Evolutionary conservation across 2,797 vertebrate genomes (phyloP), one percentile per base, ranked within the genome.

Genomic region (Hozukius guyotensis): DNA sequence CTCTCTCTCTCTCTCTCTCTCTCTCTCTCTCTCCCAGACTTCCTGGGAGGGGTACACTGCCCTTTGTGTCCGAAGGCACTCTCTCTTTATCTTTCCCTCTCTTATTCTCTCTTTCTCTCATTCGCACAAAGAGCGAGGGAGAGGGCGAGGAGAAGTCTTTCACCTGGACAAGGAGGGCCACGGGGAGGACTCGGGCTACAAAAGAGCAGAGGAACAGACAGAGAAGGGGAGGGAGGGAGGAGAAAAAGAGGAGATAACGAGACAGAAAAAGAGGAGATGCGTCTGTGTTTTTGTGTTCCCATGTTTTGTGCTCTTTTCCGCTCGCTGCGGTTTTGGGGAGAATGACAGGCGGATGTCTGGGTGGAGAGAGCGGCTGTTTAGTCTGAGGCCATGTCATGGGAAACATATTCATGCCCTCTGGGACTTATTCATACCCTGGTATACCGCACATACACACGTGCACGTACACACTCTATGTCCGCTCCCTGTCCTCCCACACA

Each of bases 381-480:
- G 94, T 95, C 94, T 95, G 90, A 94, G 89, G 88, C 90, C 90
- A 93, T 89, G 92, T 95, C 94, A 96, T 94, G 93, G 94, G 94
- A 94, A 95, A 94, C 89, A 83, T 93, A 84, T 91, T 87, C 86
- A 71, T 91, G 86, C 90, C 93, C 90, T 93, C 72, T 88, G 92
- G 93, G 92, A 93, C 88, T 92, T 88, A 86, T 92, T 91, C 92
- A 92, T 91, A 69, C 86, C 78, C 90, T 83, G 85, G 81, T 92
- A 75, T 84, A 94, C 78, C 77, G 69, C 87, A 90, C 86, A 89
- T 31, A 75, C 78, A 87, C 80, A 86, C 78, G 75, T 86, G 72
- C 78, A 83, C 69, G 4, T 57, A 74, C 87, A 81, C 91, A 84
- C 87, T 89, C 83, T 63, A 63, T 81, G 88, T 89, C 86, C 81